Evolutionary conservation across 2,113 vertebrate species (phyloP), one percentile per base, ranked within the genome.

Genomic region (Halcyon malimbica): DNA sequence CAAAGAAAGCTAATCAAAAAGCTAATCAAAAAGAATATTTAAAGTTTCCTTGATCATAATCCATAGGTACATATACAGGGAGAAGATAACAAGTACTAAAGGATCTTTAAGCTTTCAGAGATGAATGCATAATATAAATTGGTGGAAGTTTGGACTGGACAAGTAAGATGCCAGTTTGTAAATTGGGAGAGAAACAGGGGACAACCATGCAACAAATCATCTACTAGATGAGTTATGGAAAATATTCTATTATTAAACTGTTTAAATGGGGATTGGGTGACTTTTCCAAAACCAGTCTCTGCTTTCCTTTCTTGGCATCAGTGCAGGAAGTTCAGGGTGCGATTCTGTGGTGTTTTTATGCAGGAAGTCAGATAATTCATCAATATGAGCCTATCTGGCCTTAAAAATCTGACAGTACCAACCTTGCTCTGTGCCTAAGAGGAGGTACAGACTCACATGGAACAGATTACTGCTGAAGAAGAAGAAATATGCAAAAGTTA

Each of bases 1-100:
- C 92, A 95, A 94, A 96, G 93, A 92, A 94, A 89, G 88, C 89
- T 93, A 95, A 96, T 96, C 85, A 96, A 94, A 96, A 96, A 94
- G 63, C 59, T 96, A 94, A 96, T 96, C 53, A 93, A 93, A 97
- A 94, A 79, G 88, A 84, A 87, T 93, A 90, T 95, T 93, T 92
- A 94, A 89, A 94, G 74, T 68, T 73, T 48, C 77, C 69, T 94
- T 92, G 86, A 89, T 96, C 96, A 69, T 78, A 77, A 89, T 94
- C 90, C 70, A 87, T 91, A 89, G 86, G 80, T 96, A 87, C 26
- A 29, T 57, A 65, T 24, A 28, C 21, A 67, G 73, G 39, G 79
- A 75, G 83, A 90, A 93, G 56, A 29, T 48, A 64, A 71, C 26
- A 71, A 57, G 65, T 71, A 21, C 60, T 35, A 23, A 60, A 85